Base-by-base conservation (phyloP, 2,113 vertebrate species). In the Triplophysa dalaica region DNA sequence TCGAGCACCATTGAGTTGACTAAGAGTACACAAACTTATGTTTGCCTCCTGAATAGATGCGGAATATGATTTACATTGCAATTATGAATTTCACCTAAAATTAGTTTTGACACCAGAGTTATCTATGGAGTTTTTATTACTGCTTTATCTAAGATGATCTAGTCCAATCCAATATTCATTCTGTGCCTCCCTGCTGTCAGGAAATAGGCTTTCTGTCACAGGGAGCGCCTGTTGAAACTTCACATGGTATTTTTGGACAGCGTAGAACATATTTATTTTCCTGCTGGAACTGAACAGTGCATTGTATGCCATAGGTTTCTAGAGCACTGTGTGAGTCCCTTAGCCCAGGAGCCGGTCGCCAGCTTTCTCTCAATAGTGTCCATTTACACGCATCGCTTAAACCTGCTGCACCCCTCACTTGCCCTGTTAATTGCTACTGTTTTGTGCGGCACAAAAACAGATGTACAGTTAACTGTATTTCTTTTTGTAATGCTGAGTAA, bases 201-300 rank as follows among this genome's bases (percentile, higher is more conserved):
- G 22, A 74, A 75, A 79, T 72, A 21, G 48, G 68, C 65, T 78
- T 72, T 81, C 52, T 82, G 65, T 67, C 64, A 81, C 75, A 82
- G 68, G 26, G 45, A 50, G 48, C 72, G 67, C 74, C 58, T 81
- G 72, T 86, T 80, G 50, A 67, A 76, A 77, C 43, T 84, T 80
- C 60, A 77, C 67, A 65, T 70, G 73, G 61, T 82, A 74, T 77
- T 82, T 85, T 79, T 80, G 81, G 67, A 82, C 65, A 82, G 73
- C 60, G 56, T 66, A 45, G 78, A 68, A 81, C 60, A 60, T 83
- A 80, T 86, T 83, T 87, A 81, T 86, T 87, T 85, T 82, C 54
- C 54, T 82, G 45, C 33, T 78, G 75, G 75, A 80, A 82, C 16
- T 84, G 72, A 82, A 86, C 75, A 81, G 83, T 68, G 58, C 75